A percentile compares a stretch with the other conserved stretches of the same genome.
phyloP scores from a whole-genome alignment of 2,113 vertebrate species.

The Numenius arquata region DNA sequence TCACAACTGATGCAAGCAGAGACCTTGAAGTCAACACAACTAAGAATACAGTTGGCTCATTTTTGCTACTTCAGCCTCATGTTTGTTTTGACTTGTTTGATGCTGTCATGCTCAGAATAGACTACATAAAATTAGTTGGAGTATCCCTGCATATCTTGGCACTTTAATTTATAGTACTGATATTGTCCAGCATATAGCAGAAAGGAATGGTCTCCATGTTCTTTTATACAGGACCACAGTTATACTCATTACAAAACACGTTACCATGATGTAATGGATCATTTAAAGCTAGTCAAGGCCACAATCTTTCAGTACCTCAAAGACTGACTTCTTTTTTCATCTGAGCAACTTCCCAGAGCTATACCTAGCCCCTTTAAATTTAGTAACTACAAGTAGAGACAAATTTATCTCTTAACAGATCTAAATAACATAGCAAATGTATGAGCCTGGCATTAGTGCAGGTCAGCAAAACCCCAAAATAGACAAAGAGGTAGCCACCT shows the following conservation, averaged over 20 bases:
- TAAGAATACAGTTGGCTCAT: background rate
- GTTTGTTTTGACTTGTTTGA: background rate
- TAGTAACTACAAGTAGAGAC: conserved; percentile 34
- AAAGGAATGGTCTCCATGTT: background rate
- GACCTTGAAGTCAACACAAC: background rate
- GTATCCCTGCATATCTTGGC: background rate
- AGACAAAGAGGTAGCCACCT: background rate
- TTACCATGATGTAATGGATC: background rate
- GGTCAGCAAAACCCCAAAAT: conserved; percentile 29
- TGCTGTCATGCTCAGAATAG: background rate
- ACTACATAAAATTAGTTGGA: background rate
- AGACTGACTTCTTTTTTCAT: conserved; percentile 17
- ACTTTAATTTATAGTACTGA: background rate
- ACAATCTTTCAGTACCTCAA: conserved; percentile 2
- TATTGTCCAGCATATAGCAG: background rate
- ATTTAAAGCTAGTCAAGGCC: background rate
- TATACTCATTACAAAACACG: background rate
- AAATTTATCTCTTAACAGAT: conserved; percentile 40
- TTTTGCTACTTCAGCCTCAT: background rate
- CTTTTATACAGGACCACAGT: background rate
- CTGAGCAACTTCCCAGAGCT: conserved; percentile 16
- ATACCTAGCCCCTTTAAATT: conserved; percentile 51
- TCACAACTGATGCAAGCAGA: background rate
- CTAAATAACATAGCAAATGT: conserved; percentile 8
- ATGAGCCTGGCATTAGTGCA: background rate